Base-by-base conservation (phyloP, 1,140 invertebrate species). In the Aphidius ervi region DNA sequence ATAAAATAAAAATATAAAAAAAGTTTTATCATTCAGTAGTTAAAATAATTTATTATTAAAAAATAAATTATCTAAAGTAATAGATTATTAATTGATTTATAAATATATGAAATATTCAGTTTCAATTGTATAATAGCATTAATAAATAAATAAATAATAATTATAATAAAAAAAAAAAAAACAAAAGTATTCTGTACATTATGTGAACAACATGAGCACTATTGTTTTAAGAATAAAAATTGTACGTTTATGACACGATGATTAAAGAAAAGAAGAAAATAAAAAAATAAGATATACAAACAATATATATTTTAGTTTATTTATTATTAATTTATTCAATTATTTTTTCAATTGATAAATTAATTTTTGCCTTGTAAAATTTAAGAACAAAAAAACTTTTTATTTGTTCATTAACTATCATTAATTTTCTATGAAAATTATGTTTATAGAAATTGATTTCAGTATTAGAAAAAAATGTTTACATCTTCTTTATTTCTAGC, bases 41-140 rank as follows among this genome's bases (percentile, higher is more conserved):
- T 70, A 75, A 79, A 77, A 77, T 70, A 75, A 77, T 76, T 74
- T 78, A 79, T 77, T 75, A 63, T 75, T 73, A 49, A 54, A 63
- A 67, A 65, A 68, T 65, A 65, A 66, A 67, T 71, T 70, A 74
- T 67, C 70, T 74, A 75, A 74, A 72, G 69, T 74, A 79, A 73
- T 75, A 72, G 75, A 78, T 68, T 71, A 63, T 31, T 31, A 31
- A 31, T 31, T 31, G 23, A 31, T 31, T 31, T 31, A 31, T 31
- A 31, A 31, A 31, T 31, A 77, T 78, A 78, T 78, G 73, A 77
- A 76, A 77, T 75, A 58, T 68, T 78, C 66, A 72, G 75, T 78
- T 78, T 59, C 56, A 75, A 78, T 64, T 78, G 77, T 79, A 79
- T 72, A 68, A 79, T 78, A 79, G 75, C 75, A 76, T 78, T 75